phyloP scores from a whole-genome alignment of 2,797 vertebrate species.

The Corythornis leucogaster region DNA sequence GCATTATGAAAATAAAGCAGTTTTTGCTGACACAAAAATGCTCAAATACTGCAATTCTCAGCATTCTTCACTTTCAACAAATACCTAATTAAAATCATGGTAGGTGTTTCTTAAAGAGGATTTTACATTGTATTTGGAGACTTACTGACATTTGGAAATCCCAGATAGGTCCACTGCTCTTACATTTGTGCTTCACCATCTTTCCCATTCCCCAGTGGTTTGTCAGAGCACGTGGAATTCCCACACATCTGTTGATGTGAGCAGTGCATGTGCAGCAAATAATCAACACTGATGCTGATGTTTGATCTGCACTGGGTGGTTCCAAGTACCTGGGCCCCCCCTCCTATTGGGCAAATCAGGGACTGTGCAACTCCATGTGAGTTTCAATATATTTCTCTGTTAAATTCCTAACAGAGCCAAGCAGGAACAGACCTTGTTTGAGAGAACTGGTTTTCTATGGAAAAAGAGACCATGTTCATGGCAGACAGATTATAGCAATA shows the following conservation, averaged over 20 bases:
- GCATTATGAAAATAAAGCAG: not conserved
- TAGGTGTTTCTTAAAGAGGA: not conserved
- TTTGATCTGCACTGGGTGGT: not conserved
- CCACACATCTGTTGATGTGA: accelerated
- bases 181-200: accelerated
- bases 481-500: not conserved
- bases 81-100: not conserved
- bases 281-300: accelerated
- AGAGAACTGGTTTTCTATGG: not conserved
- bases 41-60: not conserved
- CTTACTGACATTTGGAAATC: not conserved
- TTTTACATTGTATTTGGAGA: not conserved
- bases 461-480: not conserved
- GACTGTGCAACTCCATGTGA: accelerated
- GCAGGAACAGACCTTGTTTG: not conserved
- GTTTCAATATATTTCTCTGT: too few species aligned
- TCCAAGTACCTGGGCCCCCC: not conserved
- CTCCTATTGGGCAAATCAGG: not conserved
- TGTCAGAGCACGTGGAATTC: accelerated
- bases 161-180: not conserved
- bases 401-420: not conserved
- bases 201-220: not conserved
- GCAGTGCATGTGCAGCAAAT: not conserved
- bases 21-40: not conserved
- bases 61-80: not conserved